Percentiles rank a stretch among this genome's conserved stretches.
phyloP scores from a whole-genome alignment of 2,888 invertebrate species.

The Diachrysia chrysitis region DNA sequence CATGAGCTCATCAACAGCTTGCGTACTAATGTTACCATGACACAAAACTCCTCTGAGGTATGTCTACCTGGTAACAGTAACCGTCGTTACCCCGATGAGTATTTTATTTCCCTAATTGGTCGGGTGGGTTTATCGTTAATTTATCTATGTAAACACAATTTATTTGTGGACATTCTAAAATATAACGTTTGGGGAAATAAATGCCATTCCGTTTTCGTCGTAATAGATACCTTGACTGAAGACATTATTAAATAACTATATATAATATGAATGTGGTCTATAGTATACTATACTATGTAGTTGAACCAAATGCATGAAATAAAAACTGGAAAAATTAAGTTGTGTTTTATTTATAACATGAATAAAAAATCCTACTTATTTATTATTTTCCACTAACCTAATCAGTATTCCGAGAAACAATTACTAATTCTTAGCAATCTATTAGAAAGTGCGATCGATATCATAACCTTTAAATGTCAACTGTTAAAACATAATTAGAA shows the following conservation, averaged over 20 bases:
- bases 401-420: slow-evolving; percentile 15
- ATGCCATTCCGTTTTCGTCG: not conserved
- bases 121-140: slow-evolving; percentile 47
- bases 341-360: not conserved
- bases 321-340: not conserved
- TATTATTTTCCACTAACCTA: slow-evolving; percentile 8
- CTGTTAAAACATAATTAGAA: slow-evolving; percentile 11
- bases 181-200: not conserved
- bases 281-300: not conserved
- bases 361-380: not conserved
- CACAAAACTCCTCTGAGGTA: not conserved
- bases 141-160: slow-evolving; percentile 49
- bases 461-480: slow-evolving; percentile 37
- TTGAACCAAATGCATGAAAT: not conserved
- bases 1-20: not conserved
- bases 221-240: too few relatives aligned
- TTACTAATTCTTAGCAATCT: slow-evolving; percentile 14
- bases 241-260: too few relatives aligned
- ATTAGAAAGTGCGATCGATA: slow-evolving; percentile 15
- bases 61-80: slow-evolving; percentile 7
- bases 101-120: slow-evolving; percentile 57
- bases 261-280: too few relatives aligned
- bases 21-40: not conserved
- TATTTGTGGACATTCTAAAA: too few relatives aligned
- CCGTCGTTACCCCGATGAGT: slow-evolving; percentile 16